These are phyloP conservation scores for Himalopsyche tibetana DNA, from an alignment of 2,888 invertebrate genomes.

Conservation along the genomic window DNA sequence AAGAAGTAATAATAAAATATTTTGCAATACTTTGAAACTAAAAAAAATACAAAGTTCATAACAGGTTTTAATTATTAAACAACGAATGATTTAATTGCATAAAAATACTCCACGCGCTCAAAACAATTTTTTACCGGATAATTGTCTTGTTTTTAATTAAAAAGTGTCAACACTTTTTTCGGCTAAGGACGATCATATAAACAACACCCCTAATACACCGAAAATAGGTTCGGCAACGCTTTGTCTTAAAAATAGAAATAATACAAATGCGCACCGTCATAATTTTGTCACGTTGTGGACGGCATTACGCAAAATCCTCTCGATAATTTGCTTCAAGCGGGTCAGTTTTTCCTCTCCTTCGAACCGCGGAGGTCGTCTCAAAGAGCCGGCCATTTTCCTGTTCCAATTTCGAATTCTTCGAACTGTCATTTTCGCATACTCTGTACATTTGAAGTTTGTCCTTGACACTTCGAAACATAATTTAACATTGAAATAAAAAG, in stretches of 20 bases:
- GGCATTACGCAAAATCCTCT: background rate
- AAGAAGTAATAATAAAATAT: too few species aligned
- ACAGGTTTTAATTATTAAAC: too few species aligned
- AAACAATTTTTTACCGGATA: too few species aligned
- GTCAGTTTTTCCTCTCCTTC: background rate
- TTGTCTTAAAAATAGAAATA: constrained; percentile 4
- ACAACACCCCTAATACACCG: background rate
- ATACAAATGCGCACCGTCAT: background rate
- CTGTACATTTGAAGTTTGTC: background rate
- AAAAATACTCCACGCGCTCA: too few species aligned
- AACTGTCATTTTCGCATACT: background rate
- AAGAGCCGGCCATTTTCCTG: background rate
- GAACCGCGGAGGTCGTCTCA: background rate
- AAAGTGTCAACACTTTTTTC: background rate
- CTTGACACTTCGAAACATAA: background rate
- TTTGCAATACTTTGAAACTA: too few species aligned
- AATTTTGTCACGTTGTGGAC: background rate
- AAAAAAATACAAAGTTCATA: too few species aligned
- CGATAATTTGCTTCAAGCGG: background rate
- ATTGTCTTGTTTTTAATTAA: too few species aligned
- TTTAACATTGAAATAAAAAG: background rate
- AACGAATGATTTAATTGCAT: too few species aligned
- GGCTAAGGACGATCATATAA: background rate
- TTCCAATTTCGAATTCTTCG: background rate
- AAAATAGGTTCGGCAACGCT: background rate